Base-by-base conservation (phyloP, 2,113 vertebrate species). In the Columba livia region DNA sequence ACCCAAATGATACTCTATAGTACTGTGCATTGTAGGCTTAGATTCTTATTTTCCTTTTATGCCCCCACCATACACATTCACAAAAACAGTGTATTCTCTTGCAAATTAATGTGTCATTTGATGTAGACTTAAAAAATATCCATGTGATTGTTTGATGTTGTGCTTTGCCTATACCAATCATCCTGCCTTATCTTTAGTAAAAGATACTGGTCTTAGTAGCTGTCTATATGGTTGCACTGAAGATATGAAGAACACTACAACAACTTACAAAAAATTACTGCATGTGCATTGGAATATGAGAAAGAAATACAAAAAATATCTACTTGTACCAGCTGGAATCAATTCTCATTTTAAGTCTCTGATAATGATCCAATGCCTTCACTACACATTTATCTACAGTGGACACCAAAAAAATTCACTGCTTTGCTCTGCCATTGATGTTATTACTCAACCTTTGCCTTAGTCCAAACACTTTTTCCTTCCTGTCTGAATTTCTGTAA, bases 61-160 rank as follows among this genome's bases (percentile, higher is more conserved):
- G 6, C 0, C 8, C 3, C 8, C 47, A 36, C 10, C 24, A 53
- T 4, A 20, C 2, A 18, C 6, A 38, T 47, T 38, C 29, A 77
- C 48, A 77, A 67, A 75, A 85, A 2, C 3, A 32, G 16, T 71
- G 12, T 21, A 60, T 15, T 11, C 11, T 38, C 36, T 14, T 69
- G 38, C 4, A 84, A 85, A 85, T 47, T 61, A 62, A 31, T 14
- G 6, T n/a, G 82, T 34, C 20, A 3, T 42, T 84, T 85, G 11
- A 13, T 48, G 11, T 36, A 40, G 44, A 36, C 50, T 65, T 54
- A 6, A 53, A 84, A 83, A 89, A 53, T 8, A 36, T 31, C 28
- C 57, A n/a, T 25, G 34, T 3, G 2, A 57, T 21, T 60, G 11
- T 32, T 47, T 38, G 44, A 58, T 40, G 25, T 26, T 84, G 16